Percentiles rank a stretch among this genome's conserved stretches.
Conservation (phyloP, 35 echinoderm and acorn worm genomes). For the Anneissia japonica region DNA sequence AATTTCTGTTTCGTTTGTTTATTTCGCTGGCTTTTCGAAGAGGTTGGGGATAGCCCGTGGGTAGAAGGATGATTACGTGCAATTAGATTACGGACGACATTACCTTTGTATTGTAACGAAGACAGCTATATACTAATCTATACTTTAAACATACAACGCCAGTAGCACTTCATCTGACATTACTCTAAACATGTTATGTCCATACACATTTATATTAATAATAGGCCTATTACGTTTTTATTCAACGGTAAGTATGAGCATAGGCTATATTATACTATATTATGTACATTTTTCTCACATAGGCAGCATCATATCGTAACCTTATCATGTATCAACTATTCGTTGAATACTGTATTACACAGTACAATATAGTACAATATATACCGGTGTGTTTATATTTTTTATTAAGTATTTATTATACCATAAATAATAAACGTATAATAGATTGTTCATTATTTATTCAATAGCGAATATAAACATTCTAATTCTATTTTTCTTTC, state of each 20-base stretch:
- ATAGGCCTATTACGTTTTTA: not conserved
- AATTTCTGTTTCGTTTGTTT: not conserved
- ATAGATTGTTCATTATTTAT: too few relatives aligned
- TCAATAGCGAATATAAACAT: too few relatives aligned
- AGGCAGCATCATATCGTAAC: not conserved
- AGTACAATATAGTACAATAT: too few relatives aligned
- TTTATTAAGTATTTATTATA: too few relatives aligned
- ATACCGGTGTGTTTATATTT: too few relatives aligned
- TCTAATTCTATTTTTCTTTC: too few relatives aligned
- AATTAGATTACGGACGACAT: not conserved
- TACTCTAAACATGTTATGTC: not conserved
- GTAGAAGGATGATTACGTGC: not conserved
- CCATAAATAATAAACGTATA: too few relatives aligned
- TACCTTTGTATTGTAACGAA: not conserved
- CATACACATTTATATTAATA: not conserved
- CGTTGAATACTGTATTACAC: too few relatives aligned
- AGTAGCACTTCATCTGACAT: not conserved
- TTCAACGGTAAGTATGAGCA: not conserved
- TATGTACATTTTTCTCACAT: not conserved
- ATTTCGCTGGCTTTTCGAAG: not conserved
- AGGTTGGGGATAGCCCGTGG: not conserved
- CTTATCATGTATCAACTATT: too few relatives aligned
- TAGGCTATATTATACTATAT: too few relatives aligned
- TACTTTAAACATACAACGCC: not conserved
- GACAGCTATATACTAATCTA: not conserved